Evolutionary conservation across 1,140 invertebrate genomes (phyloP), one percentile per base, ranked within the genome.

Genomic region (Teleopsis dalmanni): DNA sequence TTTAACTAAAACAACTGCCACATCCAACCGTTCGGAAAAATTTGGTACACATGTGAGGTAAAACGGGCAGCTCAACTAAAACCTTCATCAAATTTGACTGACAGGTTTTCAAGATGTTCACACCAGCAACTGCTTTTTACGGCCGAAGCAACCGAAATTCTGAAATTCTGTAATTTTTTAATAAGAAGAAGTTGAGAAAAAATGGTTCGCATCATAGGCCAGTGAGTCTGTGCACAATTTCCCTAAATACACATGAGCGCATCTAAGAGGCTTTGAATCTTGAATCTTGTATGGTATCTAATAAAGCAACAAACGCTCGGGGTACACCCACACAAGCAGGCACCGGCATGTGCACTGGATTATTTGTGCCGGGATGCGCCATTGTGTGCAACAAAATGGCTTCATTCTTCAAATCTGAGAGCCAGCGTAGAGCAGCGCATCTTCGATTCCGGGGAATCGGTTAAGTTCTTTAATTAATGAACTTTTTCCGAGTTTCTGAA

Each of bases 91-190:
- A 64, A 58, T 57, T 57, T 62, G 64, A 64, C 57, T 53, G 64
- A 64, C 64, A 66, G 64, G 58, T 66, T 65, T 67, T 67, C 57
- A 64, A 66, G 59, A 64, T 57, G 61, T 64, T 67, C 59, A 60
- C 64, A 67, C 60, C 57, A 53, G n/a, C 33, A 48, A 26, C 26
- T 44, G 26, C 8, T 26, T 27, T 44, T n/a, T n/a, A n/a, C n/a
- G n/a, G n/a, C n/a, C n/a, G n/a, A n/a, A n/a, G n/a, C n/a, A n/a
- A n/a, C n/a, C n/a, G n/a, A n/a, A n/a, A n/a, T n/a, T n/a, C n/a
- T n/a, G n/a, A n/a, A n/a, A n/a, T n/a, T n/a, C n/a, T n/a, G n/a
- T n/a, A n/a, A n/a, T n/a, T n/a, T n/a, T n/a, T n/a, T n/a, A n/a
- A n/a, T n/a, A n/a, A n/a, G n/a, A n/a, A n/a, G n/a, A n/a, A n/a